phyloP scores from a whole-genome alignment of 2,888 invertebrate species.

The Dendrolimus pini region DNA sequence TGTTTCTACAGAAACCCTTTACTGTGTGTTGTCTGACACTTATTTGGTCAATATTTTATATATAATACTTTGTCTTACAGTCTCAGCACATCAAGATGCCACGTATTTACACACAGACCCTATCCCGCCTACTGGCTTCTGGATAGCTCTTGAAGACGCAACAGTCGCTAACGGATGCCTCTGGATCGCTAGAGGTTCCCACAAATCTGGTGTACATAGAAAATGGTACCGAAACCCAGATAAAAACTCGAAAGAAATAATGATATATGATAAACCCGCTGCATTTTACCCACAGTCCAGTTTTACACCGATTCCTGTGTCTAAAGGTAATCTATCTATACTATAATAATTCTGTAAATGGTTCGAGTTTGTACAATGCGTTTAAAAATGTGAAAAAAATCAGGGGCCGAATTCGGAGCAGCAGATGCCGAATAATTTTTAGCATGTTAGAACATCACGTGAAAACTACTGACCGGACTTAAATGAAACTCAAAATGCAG shows the following conservation, averaged over 20 bases:
- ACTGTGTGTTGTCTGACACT: too few relatives aligned
- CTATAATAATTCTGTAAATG: too few relatives aligned
- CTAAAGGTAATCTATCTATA: conserved; percentile 80
- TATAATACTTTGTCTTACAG: conserved; percentile 52
- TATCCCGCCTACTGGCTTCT: conserved; percentile 88
- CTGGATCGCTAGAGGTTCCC: conserved; percentile 94
- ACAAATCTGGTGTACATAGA: conserved; percentile 87
- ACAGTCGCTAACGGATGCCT: conserved; percentile 96
- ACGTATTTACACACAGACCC: conserved; percentile 93
- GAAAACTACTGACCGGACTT: too few relatives aligned
- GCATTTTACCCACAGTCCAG: conserved; percentile 83
- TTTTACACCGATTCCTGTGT: conserved; percentile 87
- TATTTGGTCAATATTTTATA: too few relatives aligned
- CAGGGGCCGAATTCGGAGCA: too few relatives aligned
- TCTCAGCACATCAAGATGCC: conserved; percentile 89
- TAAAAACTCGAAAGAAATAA: conserved; percentile 69
- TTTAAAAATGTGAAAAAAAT: too few relatives aligned
- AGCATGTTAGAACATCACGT: too few relatives aligned
- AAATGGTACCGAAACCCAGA: conserved; percentile 84
- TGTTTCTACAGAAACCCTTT: too few relatives aligned
- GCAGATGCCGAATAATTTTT: too few relatives aligned
- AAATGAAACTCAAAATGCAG: too few relatives aligned
- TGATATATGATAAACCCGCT: conserved; percentile 82
- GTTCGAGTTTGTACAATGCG: too few relatives aligned
- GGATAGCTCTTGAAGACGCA: conserved; percentile 97